Conservation (phyloP, 2,888 invertebrate species). For the Scaptomyza tumidula region DNA sequence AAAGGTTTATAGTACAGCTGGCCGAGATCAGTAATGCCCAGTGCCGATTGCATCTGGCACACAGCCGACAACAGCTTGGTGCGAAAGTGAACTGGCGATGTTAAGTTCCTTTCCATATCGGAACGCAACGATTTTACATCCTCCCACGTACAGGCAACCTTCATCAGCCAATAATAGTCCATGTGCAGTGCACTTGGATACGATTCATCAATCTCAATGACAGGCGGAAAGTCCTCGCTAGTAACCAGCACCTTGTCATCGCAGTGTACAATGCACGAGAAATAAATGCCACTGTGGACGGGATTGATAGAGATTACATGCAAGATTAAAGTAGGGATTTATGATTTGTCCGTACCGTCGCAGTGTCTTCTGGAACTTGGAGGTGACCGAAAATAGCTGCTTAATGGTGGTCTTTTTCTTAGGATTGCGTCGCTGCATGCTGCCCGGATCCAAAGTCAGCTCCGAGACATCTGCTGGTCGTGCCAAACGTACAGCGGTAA, state of each 20-base stretch:
- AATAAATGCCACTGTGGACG: slow-evolving; percentile 92
- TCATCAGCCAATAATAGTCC: slow-evolving; percentile 99
- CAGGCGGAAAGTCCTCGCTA: slow-evolving; percentile 98
- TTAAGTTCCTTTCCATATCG: slow-evolving; percentile 97
- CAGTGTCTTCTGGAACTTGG: slow-evolving; percentile 97
- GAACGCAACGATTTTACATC: slow-evolving; percentile 95
- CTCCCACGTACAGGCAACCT: slow-evolving; percentile 98
- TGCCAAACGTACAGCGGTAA: slow-evolving; percentile 89
- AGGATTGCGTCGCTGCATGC: slow-evolving; percentile 89
- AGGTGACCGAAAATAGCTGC: slow-evolving; percentile 97
- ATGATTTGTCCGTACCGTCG: slow-evolving; percentile 86
- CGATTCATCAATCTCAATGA: slow-evolving; percentile 98
- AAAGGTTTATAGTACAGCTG: slow-evolving; percentile 97
- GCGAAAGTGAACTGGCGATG: slow-evolving; percentile 95
- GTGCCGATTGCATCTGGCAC: slow-evolving; percentile 95
- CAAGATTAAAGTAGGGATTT: neutral
- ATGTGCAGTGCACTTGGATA: slow-evolving; percentile 95
- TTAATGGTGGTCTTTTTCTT: slow-evolving; percentile 96
- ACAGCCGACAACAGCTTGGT: slow-evolving; percentile 96
- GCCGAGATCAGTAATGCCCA: slow-evolving; percentile 96
- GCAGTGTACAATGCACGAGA: slow-evolving; percentile 96
- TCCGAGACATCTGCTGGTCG: slow-evolving; percentile 87
- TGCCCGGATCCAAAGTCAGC: slow-evolving; percentile 88
- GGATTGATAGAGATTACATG: slow-evolving; percentile 45
- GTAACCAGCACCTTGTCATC: slow-evolving; percentile 98